These are phyloP conservation scores for Leptobrachium leishanense DNA, from an alignment of 2,113 vertebrate species.

Conservation along the genomic window DNA sequence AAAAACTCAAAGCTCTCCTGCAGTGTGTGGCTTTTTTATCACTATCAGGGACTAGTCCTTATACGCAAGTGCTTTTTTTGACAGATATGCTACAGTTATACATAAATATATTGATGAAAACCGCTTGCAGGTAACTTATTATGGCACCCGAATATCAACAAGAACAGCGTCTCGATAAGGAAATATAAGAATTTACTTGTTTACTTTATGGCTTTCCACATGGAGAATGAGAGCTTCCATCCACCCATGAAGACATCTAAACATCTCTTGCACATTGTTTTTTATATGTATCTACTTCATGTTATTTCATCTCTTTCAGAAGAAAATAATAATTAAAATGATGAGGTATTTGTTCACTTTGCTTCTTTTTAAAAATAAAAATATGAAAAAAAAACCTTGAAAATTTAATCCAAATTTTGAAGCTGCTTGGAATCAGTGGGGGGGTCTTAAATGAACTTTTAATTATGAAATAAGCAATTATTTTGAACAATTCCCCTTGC, in stretches of 20 bases:
- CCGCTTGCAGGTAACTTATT: not conserved
- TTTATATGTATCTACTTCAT: constrained; percentile 19
- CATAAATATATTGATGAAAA: constrained; percentile 21
- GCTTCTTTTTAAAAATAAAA: not conserved
- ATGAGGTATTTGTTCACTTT: not conserved
- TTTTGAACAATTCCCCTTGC: no score
- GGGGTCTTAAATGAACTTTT: not conserved
- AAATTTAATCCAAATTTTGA: not conserved
- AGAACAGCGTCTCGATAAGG: not conserved
- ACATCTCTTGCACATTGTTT: constrained; percentile 5
- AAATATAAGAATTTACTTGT: not conserved
- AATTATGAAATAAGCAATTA: no score
- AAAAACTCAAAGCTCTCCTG: constrained; percentile 12
- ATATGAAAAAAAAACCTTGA: not conserved
- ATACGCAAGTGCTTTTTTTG: constrained; percentile 24
- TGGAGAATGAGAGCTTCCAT: not conserved
- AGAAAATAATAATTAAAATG: not conserved
- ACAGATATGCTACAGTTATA: constrained; percentile 27
- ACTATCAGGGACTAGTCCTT: constrained; percentile 22
- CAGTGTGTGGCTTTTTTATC: constrained; percentile 32
- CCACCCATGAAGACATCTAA: not conserved
- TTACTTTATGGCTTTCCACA: not conserved
- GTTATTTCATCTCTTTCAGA: not conserved
- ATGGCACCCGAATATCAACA: not conserved
- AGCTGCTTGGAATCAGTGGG: constrained; percentile 17